Percentiles rank a stretch among this genome's conserved stretches.
Evolutionary conservation across 2,797 vertebrate species (phyloP).

Genomic region (Cryptoblepharus egeriae): DNA sequence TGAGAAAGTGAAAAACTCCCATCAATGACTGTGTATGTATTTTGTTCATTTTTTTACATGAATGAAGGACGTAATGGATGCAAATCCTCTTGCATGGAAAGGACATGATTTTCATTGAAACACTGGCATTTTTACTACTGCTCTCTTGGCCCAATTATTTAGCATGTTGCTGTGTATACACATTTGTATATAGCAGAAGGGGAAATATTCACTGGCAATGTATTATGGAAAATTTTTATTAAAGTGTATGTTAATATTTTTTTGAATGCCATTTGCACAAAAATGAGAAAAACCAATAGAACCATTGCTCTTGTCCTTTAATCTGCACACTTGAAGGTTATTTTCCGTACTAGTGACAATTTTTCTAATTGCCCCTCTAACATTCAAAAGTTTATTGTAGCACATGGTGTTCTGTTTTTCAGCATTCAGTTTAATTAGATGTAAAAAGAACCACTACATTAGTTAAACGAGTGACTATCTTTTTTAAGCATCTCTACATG

Average conservation of each 20-base stretch:
- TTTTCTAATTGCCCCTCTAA: neutral
- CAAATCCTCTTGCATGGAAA: neutral
- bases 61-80: neutral
- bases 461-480: neutral
- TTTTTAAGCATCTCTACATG: neutral
- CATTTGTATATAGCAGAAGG: neutral
- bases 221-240: neutral
- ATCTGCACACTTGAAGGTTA: neutral
- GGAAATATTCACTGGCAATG: neutral
- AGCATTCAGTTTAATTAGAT: neutral
- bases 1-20: neutral
- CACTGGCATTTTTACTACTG: neutral
- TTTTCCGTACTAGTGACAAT: neutral
- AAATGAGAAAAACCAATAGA: neutral
- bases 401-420: neutral
- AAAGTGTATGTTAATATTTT: neutral
- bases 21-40: neutral
- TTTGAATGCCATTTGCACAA: neutral
- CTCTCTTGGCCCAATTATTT: neutral
- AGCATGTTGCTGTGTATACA: neutral
- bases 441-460: neutral
- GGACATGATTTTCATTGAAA: neutral
- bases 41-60: neutral
- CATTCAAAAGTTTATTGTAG: neutral
- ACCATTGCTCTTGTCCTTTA: neutral